A percentile compares a stretch with the other conserved stretches of the same genome.
These are phyloP conservation scores for Drosophila monieri DNA, from an alignment of 2,888 invertebrate genomes.

Conservation along the genomic window DNA sequence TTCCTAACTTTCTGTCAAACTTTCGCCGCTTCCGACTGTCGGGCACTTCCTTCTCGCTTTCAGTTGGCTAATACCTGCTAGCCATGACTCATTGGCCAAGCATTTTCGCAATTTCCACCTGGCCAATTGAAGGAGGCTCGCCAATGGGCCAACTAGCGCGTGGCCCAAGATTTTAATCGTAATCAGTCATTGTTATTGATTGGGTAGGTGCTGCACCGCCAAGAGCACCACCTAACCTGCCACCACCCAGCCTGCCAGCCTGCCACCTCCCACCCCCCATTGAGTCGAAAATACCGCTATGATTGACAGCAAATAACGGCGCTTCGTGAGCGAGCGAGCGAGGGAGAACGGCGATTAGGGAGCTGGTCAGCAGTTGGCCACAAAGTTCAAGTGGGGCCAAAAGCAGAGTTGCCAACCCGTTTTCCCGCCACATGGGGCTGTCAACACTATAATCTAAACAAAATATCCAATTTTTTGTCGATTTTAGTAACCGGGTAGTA, in stretches of 20 bases:
- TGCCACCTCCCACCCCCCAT: conserved; percentile 8
- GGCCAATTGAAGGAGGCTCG: conserved; percentile 40
- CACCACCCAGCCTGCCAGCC: not conserved
- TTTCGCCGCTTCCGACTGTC: conserved; percentile 20
- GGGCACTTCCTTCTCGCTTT: conserved; percentile 9
- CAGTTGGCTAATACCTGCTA: not conserved
- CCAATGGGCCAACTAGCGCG: conserved; percentile 21
- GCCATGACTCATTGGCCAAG: conserved; percentile 28
- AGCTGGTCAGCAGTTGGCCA: conserved; percentile 52
- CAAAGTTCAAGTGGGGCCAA: conserved; percentile 63
- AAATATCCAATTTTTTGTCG: conserved; percentile 13
- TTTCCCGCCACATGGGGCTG: conserved; percentile 18
- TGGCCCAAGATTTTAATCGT: conserved; percentile 31
- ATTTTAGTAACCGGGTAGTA: not conserved
- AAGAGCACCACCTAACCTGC: conserved; percentile 16
- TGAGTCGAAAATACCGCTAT: conserved; percentile 20
- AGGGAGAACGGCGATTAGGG: not conserved
- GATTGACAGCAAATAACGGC: conserved; percentile 42
- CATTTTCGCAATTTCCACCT: conserved; percentile 25
- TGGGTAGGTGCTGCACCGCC: conserved; percentile 31
- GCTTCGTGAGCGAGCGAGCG: conserved; percentile 15
- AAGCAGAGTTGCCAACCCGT: conserved; percentile 9
- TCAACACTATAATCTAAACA: conserved; percentile 23
- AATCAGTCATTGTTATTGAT: conserved; percentile 58
- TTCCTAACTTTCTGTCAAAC: conserved; percentile 12